Conservation (phyloP, 2,888 invertebrate species). For the Polyommatus icarus region DNA sequence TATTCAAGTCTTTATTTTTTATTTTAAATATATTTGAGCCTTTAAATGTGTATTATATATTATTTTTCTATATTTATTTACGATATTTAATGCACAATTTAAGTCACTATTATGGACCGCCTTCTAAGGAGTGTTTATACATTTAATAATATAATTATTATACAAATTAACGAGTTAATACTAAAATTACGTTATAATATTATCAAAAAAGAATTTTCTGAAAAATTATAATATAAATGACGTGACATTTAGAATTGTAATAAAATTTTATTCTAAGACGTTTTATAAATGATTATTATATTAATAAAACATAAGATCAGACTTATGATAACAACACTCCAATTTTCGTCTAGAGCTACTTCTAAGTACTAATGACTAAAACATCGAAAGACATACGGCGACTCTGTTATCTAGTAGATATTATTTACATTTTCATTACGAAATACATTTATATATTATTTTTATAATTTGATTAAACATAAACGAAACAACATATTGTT, state of each 20-base stretch:
- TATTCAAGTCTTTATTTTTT: slow-evolving; percentile 73
- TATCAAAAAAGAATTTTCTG: neutral
- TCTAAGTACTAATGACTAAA: slow-evolving; percentile 2
- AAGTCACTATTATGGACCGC: slow-evolving; percentile 80
- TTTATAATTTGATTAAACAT: too few species aligned
- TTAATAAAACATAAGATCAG: slow-evolving; percentile 2
- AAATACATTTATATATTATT: neutral
- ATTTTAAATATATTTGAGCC: slow-evolving; percentile 75
- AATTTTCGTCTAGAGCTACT: neutral
- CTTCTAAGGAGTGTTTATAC: slow-evolving; percentile 58
- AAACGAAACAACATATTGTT: too few species aligned
- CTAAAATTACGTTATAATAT: slow-evolving; percentile 8
- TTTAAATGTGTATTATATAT: slow-evolving; percentile 64
- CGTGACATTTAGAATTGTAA: slow-evolving; percentile 1
- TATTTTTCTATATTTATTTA: slow-evolving; percentile 61
- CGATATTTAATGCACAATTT: slow-evolving; percentile 75
- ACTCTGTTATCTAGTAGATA: neutral
- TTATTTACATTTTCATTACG: neutral
- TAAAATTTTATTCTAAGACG: neutral
- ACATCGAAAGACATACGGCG: slow-evolving; percentile 1
- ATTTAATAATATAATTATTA: slow-evolving; percentile 21
- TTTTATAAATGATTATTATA: neutral
- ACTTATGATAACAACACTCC: slow-evolving; percentile 17
- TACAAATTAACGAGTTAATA: neutral
- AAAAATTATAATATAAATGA: neutral